Evolutionary conservation across 2,888 invertebrate species (phyloP).

Genomic region (Germaria angustata): DNA sequence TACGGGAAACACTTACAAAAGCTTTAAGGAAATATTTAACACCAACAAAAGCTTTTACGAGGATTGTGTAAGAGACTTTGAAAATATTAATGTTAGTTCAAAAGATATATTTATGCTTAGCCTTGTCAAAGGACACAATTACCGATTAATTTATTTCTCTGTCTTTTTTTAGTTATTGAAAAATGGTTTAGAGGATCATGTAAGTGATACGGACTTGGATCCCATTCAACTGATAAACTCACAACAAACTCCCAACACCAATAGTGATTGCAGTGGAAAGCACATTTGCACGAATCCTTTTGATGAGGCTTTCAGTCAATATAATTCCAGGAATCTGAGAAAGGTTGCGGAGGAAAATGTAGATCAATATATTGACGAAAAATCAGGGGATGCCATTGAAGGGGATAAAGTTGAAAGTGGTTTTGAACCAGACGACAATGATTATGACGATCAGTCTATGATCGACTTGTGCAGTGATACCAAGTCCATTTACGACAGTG

Average conservation of each 20-base stretch:
- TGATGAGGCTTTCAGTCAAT: slow-evolving; percentile 59
- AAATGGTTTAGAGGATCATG: slow-evolving; percentile 47
- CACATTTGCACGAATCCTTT: slow-evolving; percentile 58
- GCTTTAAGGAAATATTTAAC: slow-evolving; percentile 66
- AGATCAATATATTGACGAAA: slow-evolving; percentile 18
- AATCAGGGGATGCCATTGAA: slow-evolving; percentile 4
- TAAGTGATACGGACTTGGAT: slow-evolving; percentile 55
- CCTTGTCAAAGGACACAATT: neutral
- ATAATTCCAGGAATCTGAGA: slow-evolving; percentile 40
- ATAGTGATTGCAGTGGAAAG: slow-evolving; percentile 43
- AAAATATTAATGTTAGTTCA: slow-evolving; percentile 64
- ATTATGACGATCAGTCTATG: slow-evolving; percentile 68
- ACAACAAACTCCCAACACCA: slow-evolving; percentile 47
- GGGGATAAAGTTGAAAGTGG: slow-evolving; percentile 40
- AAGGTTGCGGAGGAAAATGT: neutral
- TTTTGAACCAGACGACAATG: slow-evolving; percentile 58
- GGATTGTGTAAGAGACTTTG: slow-evolving; percentile 66
- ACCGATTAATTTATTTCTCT: neutral
- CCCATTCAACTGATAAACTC: slow-evolving; percentile 60
- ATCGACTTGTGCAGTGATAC: slow-evolving; percentile 67
- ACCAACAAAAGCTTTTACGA: slow-evolving; percentile 64
- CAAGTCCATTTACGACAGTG: slow-evolving; percentile 66
- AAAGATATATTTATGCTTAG: neutral
- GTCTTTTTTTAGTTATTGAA: slow-evolving; percentile 36
- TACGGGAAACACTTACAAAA: slow-evolving; percentile 63